Evolutionary conservation across 2,888 invertebrate genomes (phyloP).

Genomic region (Philhelius pedissequus): DNA sequence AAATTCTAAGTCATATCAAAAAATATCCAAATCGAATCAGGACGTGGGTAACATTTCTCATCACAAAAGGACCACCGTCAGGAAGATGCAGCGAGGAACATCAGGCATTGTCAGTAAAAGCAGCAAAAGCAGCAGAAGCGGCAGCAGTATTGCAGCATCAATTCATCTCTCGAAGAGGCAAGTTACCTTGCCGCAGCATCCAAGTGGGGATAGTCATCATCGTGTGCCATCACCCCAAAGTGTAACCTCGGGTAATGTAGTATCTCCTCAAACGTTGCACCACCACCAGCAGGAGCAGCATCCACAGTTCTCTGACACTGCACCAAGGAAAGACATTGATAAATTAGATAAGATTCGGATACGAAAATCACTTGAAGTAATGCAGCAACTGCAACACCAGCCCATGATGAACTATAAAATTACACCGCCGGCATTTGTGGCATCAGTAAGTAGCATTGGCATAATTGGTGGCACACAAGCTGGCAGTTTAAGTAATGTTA

Average conservation of each 20-base stretch:
- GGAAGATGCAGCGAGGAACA: constrained; percentile 36
- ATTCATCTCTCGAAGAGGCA: constrained; percentile 64
- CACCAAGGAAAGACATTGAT: constrained; percentile 70
- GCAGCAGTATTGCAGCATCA: constrained; percentile 43
- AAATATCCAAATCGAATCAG: constrained; percentile 68
- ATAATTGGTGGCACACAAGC: constrained; percentile 18
- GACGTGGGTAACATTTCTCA: constrained; percentile 77
- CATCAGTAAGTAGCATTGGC: constrained; percentile 27
- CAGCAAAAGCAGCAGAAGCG: constrained; percentile 12
- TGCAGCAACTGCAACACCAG: constrained; percentile 53
- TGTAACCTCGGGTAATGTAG: constrained; percentile 49
- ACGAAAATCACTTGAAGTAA: constrained; percentile 74
- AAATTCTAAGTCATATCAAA: constrained; percentile 65
- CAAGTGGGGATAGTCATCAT: constrained; percentile 59
- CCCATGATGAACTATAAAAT: constrained; percentile 53
- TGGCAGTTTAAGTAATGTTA: constrained; percentile 15
- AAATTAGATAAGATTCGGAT: constrained; percentile 74
- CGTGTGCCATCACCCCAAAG: constrained; percentile 43
- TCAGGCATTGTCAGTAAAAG: constrained; percentile 1
- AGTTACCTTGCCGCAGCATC: constrained; percentile 58
- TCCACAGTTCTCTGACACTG: constrained; percentile 59
- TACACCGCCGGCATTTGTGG: constrained; percentile 62
- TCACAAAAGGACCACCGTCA: constrained; percentile 71
- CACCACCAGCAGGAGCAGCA: constrained; percentile 51
- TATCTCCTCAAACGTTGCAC: constrained; percentile 61